Conservation (phyloP, 92 coral and sea anemone species). For the Epizoanthus scotinus region DNA sequence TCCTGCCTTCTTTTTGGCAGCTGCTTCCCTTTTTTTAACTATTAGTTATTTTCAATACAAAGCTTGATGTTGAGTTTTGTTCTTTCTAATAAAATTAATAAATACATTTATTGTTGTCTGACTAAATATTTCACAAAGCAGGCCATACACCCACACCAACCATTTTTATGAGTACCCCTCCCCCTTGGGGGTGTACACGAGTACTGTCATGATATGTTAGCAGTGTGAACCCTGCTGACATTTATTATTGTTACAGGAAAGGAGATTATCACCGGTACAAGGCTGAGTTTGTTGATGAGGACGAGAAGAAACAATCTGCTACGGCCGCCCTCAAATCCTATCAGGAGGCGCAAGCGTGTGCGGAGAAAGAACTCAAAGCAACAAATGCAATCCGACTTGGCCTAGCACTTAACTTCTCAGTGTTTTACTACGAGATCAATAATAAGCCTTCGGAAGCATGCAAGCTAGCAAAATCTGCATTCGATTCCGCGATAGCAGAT, state of each 20-base stretch:
- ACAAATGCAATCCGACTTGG: constrained; percentile 85
- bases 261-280: constrained; percentile 93
- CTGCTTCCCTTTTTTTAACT: too few species aligned
- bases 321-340: constrained; percentile 53
- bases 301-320: constrained; percentile 30
- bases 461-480: constrained; percentile 65
- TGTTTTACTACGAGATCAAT: constrained; percentile 76
- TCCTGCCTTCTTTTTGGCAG: too few species aligned
- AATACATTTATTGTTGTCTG: too few species aligned
- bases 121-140: too few species aligned
- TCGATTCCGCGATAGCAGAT: constrained; percentile 72
- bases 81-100: too few species aligned
- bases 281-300: constrained; percentile 77
- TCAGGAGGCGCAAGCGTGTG: constrained; percentile 49
- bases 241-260: neutral
- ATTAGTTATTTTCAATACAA: too few species aligned
- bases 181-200: too few species aligned
- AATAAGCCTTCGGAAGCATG: constrained; percentile 59
- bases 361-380: constrained; percentile 33
- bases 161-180: too few species aligned
- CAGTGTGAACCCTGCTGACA: too few species aligned
- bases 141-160: too few species aligned
- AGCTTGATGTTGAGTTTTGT: too few species aligned
- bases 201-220: too few species aligned
- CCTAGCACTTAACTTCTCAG: constrained; percentile 79